Conservation (phyloP, 2,888 invertebrate genomes). For the Heliconius sara region DNA sequence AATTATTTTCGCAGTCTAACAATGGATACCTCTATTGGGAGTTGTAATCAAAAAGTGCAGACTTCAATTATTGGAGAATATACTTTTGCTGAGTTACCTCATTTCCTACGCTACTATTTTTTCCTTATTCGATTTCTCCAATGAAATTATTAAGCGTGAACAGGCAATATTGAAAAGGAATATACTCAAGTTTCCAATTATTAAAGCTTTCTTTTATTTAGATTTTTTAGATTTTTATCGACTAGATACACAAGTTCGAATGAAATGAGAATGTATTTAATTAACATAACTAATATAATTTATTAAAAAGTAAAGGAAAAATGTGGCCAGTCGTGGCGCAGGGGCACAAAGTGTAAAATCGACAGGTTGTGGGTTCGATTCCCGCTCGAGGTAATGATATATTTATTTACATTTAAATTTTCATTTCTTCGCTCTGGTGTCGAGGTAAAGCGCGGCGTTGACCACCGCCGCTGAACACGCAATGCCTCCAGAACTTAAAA, state of each 20-base stretch:
- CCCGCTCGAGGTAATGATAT: too few relatives aligned
- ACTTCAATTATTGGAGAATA: conserved; percentile 42
- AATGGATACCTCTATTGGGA: conserved; percentile 44
- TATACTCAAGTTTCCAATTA: conserved; percentile 17
- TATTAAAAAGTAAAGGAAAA: too few relatives aligned
- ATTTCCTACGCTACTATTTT: conserved; percentile 24
- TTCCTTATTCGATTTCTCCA: conserved; percentile 22
- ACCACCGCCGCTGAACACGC: too few relatives aligned
- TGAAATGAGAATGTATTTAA: neutral
- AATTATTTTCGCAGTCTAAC: conserved; percentile 41
- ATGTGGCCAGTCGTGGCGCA: too few relatives aligned
- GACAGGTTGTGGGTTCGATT: too few relatives aligned
- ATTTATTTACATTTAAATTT: too few relatives aligned
- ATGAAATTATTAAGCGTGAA: conserved; percentile 21
- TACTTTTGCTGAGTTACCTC: conserved; percentile 34
- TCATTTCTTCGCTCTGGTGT: too few relatives aligned
- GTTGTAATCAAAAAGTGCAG: conserved; percentile 45
- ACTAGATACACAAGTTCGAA: neutral
- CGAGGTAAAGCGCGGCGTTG: too few relatives aligned
- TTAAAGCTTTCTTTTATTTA: neutral
- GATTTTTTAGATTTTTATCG: too few relatives aligned
- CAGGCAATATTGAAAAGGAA: conserved; percentile 11
- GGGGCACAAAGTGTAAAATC: too few relatives aligned
- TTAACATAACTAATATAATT: neutral
- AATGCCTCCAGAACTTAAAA: too few relatives aligned